These are phyloP conservation scores for Bombyx mandarina DNA, from an alignment of 1,140 invertebrate species.

Conservation along the genomic window DNA sequence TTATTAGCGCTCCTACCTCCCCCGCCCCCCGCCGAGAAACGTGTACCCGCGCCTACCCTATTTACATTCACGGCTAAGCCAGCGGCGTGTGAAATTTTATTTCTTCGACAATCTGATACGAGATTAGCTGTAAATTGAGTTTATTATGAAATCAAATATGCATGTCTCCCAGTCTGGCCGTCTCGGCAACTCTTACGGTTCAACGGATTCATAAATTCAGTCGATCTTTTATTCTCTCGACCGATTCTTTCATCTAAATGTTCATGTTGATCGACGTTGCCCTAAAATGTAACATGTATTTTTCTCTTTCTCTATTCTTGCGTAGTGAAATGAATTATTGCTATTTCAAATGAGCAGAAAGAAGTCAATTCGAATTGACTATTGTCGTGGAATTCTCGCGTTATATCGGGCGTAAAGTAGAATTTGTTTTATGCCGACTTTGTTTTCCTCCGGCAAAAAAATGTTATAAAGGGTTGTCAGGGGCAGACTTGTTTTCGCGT, in stretches of 20 bases:
- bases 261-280: slow-evolving; percentile 30
- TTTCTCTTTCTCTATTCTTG: slow-evolving; percentile 1
- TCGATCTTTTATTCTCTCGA: slow-evolving; percentile 38
- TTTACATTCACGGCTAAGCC: slow-evolving; percentile 54
- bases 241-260: slow-evolving; percentile 31
- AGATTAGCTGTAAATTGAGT: slow-evolving; percentile 69
- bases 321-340: slow-evolving; percentile 9
- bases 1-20: slow-evolving; percentile 28
- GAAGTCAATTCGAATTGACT: not conserved
- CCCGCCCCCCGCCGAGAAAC: slow-evolving; percentile 5
- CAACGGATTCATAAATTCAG: slow-evolving; percentile 46
- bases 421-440: not conserved
- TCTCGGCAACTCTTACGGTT: slow-evolving; percentile 33
- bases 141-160: slow-evolving; percentile 66
- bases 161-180: slow-evolving; percentile 29
- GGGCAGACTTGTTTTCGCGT: not conserved
- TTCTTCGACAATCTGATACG: slow-evolving; percentile 65
- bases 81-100: slow-evolving; percentile 66
- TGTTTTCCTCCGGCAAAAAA: slow-evolving; percentile 2
- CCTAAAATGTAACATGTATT: slow-evolving; percentile 27
- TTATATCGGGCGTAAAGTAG: not conserved
- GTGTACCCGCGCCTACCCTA: slow-evolving; percentile 27
- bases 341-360: not conserved
- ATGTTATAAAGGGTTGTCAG: slow-evolving; percentile 4
- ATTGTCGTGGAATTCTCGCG: not conserved